Conservation (phyloP, 2,113 vertebrate genomes). For the Pterocles burchelli region DNA sequence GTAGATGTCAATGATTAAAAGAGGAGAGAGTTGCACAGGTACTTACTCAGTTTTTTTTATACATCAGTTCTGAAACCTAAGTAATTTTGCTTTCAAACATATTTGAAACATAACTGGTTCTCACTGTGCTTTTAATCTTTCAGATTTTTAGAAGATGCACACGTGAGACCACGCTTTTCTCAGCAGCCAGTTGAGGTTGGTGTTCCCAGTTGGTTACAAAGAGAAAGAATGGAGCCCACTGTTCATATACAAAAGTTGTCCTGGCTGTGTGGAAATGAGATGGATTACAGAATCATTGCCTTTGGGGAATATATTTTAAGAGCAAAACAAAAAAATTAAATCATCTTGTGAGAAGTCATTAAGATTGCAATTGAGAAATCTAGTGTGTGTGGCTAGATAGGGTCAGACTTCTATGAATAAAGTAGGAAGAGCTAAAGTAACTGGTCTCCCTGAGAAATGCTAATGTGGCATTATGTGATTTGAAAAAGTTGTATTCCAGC, state of each 20-base stretch:
- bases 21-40: background rate
- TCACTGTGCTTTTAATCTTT: background rate
- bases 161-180: background rate
- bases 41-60: background rate
- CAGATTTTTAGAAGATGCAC: conserved; percentile 17
- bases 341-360: background rate
- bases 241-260: background rate
- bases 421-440: background rate
- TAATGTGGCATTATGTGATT: background rate
- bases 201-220: background rate
- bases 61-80: background rate
- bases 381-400: background rate
- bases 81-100: background rate
- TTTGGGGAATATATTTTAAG: background rate
- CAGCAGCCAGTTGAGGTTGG: conserved; percentile 30
- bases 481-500: background rate
- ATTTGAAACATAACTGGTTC: conserved; percentile 18
- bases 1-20: background rate
- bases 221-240: background rate
- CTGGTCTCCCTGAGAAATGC: background rate
- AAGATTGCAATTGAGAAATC: background rate
- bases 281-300: background rate
- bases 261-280: background rate
- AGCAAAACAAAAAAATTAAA: background rate
- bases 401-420: background rate